Conservation (phyloP, 2,797 vertebrate genomes). For the Erethizon dorsatum region DNA sequence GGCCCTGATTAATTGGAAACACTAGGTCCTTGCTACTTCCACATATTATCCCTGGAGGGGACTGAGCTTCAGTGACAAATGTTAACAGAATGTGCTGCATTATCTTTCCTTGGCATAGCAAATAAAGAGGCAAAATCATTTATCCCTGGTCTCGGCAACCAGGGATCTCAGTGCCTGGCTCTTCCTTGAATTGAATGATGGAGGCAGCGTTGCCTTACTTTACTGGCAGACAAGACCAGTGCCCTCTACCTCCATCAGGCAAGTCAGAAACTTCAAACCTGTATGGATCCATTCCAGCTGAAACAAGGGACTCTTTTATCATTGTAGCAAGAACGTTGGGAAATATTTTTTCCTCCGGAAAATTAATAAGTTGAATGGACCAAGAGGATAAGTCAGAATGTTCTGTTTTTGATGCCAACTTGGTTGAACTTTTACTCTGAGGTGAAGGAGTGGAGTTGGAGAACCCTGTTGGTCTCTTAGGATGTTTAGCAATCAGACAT, state of each 20-base stretch:
- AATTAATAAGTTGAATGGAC: conserved; percentile 56
- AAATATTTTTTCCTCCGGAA: conserved; percentile 68
- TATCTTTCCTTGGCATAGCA: conserved; percentile 84
- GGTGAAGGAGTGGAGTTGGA: not conserved
- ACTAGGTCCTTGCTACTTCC: conserved; percentile 67
- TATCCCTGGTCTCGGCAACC: conserved; percentile 75
- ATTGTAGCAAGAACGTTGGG: not conserved
- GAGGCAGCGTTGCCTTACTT: conserved; percentile 68
- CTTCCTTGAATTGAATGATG: conserved; percentile 70
- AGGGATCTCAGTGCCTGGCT: conserved; percentile 72
- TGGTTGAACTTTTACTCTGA: conserved; percentile 28
- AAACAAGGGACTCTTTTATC: conserved; percentile 75
- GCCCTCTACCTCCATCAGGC: conserved; percentile 67
- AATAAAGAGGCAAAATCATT: conserved; percentile 81
- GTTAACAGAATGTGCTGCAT: conserved; percentile 80
- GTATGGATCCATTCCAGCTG: conserved; percentile 40
- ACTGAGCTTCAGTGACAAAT: conserved; percentile 84
- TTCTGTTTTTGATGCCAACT: not conserved
- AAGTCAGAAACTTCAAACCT: conserved; percentile 73
- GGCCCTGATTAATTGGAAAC: conserved; percentile 87
- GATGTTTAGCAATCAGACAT: not conserved
- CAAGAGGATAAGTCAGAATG: conserved; percentile 53
- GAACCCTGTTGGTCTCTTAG: not conserved
- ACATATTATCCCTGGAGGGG: conserved; percentile 78
- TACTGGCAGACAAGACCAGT: conserved; percentile 62